Conservation (phyloP, 1,140 invertebrate species). For the Rhagoletis zephyria region DNA sequence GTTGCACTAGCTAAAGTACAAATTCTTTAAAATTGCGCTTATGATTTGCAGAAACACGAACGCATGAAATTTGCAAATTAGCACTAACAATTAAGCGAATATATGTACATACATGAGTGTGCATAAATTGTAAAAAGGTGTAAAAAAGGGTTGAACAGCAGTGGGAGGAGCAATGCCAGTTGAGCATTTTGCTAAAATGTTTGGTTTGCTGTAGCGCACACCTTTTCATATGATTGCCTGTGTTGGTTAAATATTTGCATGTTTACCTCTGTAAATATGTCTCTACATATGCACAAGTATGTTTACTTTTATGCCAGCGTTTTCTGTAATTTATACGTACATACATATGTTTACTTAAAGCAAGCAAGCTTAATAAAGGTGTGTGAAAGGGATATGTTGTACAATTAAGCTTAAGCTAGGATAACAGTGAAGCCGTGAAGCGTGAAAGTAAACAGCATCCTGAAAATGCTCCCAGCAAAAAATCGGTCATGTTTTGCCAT, state of each 20-base stretch:
- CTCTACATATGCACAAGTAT: neutral
- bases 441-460: neutral
- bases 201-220: neutral
- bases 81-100: slow-evolving; percentile 19
- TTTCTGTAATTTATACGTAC: slow-evolving; percentile 5
- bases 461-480: too few relatives aligned
- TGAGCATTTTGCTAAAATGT: neutral
- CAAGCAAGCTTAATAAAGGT: neutral
- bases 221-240: neutral
- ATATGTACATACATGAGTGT: neutral
- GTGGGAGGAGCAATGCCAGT: neutral
- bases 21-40: neutral
- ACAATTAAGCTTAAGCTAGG: neutral
- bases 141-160: neutral
- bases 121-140: slow-evolving; percentile 28
- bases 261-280: neutral
- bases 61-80: slow-evolving; percentile 15
- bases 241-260: neutral
- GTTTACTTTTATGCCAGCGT: neutral
- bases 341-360: neutral
- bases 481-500: too few relatives aligned
- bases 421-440: neutral
- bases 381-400: neutral
- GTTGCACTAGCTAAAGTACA: too few relatives aligned
- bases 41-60: neutral